Evolutionary conservation across 2,797 vertebrate species (phyloP), one percentile per base, ranked within the genome.

Genomic region (Carduelis carduelis): DNA sequence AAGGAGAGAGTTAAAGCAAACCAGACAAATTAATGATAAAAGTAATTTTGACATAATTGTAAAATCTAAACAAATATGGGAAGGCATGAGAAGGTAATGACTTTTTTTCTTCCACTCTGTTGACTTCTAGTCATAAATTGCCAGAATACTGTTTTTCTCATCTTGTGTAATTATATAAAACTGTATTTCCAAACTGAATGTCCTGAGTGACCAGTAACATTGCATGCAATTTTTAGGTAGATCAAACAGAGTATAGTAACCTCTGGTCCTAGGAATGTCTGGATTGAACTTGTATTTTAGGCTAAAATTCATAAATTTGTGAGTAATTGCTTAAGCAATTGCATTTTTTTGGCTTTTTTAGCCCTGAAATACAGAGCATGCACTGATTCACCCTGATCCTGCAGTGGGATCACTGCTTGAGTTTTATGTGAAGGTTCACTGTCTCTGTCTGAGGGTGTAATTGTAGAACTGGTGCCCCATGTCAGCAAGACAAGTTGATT

Each of bases 11-110:
- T 95, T 98, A 83, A 98, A 98, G 71, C 98, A 98, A 83, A 98
- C 94, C 77, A 97, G 98, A 27, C 98, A 98, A 91, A 97, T 98
- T 96, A 98, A 87, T 90, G 99, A 99, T 57, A 99, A 96, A 93
- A 97, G 96, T 87, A 98, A 98, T 87, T 99, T 98, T 50, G 97
- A 98, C 39, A 57, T 98, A 72, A 95, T 98, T 76, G 91, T 93
- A 78, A 97, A 98, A 91, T 98, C 98, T 32, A 99, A 98, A 91
- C 98, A 99, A 46, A 98, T 99, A 93, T 99, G 99, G 98, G 99
- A 98, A 94, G 96, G 20, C 47, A 55, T 99, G 72, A 98, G 98
- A 97, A 98, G 98, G 98, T 99, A 98, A 96, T 68, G 35, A 49
- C 47, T 39, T 46, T 30, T 83, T 75, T 94, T 53, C 21, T 89